Conservation (phyloP, 2,888 invertebrate species). For the Drosophila algonquin region DNA sequence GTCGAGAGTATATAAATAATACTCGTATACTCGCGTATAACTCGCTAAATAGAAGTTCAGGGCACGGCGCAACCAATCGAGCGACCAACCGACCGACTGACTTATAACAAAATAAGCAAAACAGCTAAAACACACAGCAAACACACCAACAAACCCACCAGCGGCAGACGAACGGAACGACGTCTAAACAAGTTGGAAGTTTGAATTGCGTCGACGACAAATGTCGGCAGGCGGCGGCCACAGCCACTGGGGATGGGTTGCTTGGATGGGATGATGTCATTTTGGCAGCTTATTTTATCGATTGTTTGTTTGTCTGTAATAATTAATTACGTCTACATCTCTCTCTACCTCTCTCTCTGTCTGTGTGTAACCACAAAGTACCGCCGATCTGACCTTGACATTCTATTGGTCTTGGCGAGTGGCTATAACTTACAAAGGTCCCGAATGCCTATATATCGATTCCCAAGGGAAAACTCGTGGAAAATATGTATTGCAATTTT, state of each 20-base stretch:
- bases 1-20: conserved; percentile 64
- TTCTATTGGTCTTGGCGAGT: conserved; percentile 33
- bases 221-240: conserved; percentile 25
- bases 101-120: conserved; percentile 42
- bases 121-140: conserved; percentile 4
- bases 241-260: no score
- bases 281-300: conserved; percentile 58
- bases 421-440: conserved; percentile 1
- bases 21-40: conserved; percentile 28
- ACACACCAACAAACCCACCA: no score
- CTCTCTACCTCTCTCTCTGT: neutral
- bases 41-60: conserved; percentile 58
- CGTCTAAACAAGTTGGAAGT: conserved; percentile 54
- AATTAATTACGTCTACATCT: conserved; percentile 67
- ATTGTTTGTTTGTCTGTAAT: conserved; percentile 65
- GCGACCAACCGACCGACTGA: conserved; percentile 56
- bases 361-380: conserved; percentile 32
- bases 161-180: conserved; percentile 11
- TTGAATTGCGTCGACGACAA: conserved; percentile 25
- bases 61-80: conserved; percentile 28
- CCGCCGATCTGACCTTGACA: conserved; percentile 67
- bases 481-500: neutral
- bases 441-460: neutral
- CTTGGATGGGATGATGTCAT: conserved; percentile 63
- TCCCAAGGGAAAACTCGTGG: neutral